Conservation (phyloP, 2,888 invertebrate genomes). For the Cheilosia impressa region DNA sequence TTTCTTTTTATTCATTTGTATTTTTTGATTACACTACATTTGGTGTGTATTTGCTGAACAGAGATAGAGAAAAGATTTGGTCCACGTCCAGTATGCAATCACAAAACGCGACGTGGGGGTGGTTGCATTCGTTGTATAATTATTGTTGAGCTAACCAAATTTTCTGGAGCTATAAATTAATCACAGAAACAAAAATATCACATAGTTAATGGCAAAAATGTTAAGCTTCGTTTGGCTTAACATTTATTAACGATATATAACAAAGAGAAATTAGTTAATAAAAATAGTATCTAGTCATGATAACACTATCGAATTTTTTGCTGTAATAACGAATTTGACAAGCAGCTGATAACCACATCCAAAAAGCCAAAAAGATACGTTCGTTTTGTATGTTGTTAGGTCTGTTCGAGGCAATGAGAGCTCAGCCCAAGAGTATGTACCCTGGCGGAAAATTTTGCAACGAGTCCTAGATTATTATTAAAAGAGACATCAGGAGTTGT, state of each 20-base stretch:
- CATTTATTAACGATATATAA: neutral
- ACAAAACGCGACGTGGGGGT: neutral
- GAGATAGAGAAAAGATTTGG: neutral
- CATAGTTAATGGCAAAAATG: neutral
- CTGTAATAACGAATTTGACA: neutral
- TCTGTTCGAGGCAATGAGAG: no score
- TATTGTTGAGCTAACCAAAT: neutral
- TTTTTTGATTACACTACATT: constrained; percentile 1
- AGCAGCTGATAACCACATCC: neutral
- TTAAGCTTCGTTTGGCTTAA: neutral
- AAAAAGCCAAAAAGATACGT: neutral
- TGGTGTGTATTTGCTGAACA: constrained; percentile 1
- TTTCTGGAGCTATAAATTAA: neutral
- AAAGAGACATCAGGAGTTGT: no score
- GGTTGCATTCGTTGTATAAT: constrained; percentile 1
- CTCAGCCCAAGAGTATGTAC: no score
- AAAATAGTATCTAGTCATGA: neutral
- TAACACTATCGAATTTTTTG: neutral
- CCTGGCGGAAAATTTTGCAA: no score
- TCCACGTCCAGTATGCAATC: constrained; percentile 14
- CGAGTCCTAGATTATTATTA: no score
- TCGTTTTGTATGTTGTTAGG: neutral
- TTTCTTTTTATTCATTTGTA: constrained; percentile 8
- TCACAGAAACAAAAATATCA: neutral
- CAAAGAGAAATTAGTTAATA: neutral